Evolutionary conservation across 2,888 invertebrate genomes (phyloP).

Genomic region (Hemaris fuciformis): DNA sequence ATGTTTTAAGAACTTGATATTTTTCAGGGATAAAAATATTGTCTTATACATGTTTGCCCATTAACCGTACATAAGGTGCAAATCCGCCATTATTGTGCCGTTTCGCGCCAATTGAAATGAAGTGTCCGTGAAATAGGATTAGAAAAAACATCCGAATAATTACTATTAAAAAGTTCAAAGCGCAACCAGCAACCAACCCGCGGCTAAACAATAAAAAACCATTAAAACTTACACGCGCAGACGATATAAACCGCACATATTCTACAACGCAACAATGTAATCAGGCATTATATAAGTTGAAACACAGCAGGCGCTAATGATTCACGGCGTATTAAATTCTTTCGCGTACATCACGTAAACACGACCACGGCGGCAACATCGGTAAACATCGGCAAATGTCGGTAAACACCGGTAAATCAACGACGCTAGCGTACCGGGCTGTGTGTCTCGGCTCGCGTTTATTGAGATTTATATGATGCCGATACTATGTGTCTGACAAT

Average conservation of each 20-base stretch:
- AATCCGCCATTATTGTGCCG: too few species aligned
- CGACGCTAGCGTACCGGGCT: background rate
- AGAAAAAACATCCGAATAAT: too few species aligned
- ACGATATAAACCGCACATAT: background rate
- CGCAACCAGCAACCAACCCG: background rate
- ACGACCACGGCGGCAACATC: constrained; percentile 16
- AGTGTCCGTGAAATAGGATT: too few species aligned
- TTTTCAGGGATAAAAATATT: too few species aligned
- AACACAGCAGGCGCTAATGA: constrained; percentile 22
- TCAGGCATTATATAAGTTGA: constrained; percentile 16
- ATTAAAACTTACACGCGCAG: background rate
- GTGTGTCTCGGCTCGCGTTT: background rate
- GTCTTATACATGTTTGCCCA: too few species aligned
- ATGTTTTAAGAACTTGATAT: too few species aligned
- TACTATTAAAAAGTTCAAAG: background rate
- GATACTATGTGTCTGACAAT: background rate
- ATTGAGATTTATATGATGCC: background rate
- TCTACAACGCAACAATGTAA: background rate
- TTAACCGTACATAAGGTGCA: too few species aligned
- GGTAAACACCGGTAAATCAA: constrained; percentile 21
- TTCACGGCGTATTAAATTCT: constrained; percentile 22
- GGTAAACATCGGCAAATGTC: constrained; percentile 18
- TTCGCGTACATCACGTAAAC: constrained; percentile 13
- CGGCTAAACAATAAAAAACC: background rate
- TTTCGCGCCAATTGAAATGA: too few species aligned